Evolutionary conservation across 2,797 vertebrate genomes (phyloP), one percentile per base, ranked within the genome.

Genomic region (Helicolenus hilgendorfi): DNA sequence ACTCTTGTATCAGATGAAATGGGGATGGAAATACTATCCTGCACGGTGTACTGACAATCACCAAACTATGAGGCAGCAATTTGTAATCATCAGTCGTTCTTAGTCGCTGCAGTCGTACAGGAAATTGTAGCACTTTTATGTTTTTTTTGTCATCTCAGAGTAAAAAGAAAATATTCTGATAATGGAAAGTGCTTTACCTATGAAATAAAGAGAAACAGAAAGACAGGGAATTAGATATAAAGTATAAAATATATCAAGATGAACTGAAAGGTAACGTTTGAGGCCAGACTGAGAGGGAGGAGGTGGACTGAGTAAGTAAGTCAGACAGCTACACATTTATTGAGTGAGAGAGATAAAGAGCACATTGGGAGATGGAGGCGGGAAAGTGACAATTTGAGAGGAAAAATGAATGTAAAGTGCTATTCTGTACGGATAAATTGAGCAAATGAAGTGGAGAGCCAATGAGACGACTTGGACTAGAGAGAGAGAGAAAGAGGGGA

Each of bases 21-120:
- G 9, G 27, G 33, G 26, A 62, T 6, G 3, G 56, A 15, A 59
- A 79, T 27, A 45, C 56, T 63, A 55, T 53, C 7, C 14, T 55
- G 59, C n/a, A 45, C 4, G 1, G 2, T 70, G 2, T 7, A 7
- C 56, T 79, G 64, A 26, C 14, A 59, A 24, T 56, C 22, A 3
- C 35, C 11, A 38, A 70, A 35, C 3, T 55, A 26, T 13, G 29
- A 78, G 14, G 64, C 2, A 41, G 69, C 60, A 70, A 67, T 65
- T 41, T 84, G 15, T 38, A 65, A 65, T 82, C 45, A 72, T 71
- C 55, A 76, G n/a, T 60, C 27, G 11, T 84, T 82, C 18, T 72
- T 84, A 41, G 11, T 65, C 22, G 10, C 29, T 65, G 62, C 58
- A 4, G 7, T 59, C 15, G 41, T 14, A 56, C 10, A 15, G 31